Evolutionary conservation across 2,888 invertebrate genomes (phyloP).

Genomic region (Chaetoderma sp.): DNA sequence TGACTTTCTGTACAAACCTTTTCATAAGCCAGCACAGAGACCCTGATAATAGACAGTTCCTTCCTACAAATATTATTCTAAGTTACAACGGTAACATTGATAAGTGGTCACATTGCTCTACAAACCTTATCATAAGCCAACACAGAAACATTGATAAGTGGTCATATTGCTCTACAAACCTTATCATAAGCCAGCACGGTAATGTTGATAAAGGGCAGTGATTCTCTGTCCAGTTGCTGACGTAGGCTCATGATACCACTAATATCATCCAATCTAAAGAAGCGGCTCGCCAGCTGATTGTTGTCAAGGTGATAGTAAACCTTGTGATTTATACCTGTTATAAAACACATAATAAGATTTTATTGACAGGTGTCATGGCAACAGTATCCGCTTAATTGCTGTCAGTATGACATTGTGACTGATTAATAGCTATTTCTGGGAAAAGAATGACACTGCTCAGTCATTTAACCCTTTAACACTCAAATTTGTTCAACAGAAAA

Average conservation of each 20-base stretch:
- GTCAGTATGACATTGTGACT: no score
- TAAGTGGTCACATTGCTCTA: no score
- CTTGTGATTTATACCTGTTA: constrained; percentile 80
- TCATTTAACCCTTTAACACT: background rate
- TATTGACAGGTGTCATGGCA: no score
- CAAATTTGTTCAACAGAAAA: no score
- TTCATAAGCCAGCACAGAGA: no score
- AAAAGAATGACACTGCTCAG: background rate
- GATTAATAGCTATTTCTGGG: background rate
- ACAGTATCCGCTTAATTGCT: no score
- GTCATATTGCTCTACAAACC: constrained; percentile 80
- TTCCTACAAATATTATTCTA: no score
- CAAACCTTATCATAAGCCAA: constrained; percentile 80
- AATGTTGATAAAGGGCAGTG: constrained; percentile 84
- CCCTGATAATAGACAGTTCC: no score
- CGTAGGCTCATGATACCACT: constrained; percentile 90
- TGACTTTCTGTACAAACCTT: no score
- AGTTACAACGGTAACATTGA: no score
- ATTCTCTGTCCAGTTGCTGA: constrained; percentile 88
- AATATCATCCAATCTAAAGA: constrained; percentile 84
- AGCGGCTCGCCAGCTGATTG: constrained; percentile 76
- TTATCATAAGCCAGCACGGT: constrained; percentile 85
- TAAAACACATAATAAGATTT: constrained; percentile 7
- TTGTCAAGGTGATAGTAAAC: constrained; percentile 84
- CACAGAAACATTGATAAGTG: constrained; percentile 86